Base-by-base conservation (phyloP, 2,113 vertebrate genomes). In the Paramormyrops kingsleyae region DNA sequence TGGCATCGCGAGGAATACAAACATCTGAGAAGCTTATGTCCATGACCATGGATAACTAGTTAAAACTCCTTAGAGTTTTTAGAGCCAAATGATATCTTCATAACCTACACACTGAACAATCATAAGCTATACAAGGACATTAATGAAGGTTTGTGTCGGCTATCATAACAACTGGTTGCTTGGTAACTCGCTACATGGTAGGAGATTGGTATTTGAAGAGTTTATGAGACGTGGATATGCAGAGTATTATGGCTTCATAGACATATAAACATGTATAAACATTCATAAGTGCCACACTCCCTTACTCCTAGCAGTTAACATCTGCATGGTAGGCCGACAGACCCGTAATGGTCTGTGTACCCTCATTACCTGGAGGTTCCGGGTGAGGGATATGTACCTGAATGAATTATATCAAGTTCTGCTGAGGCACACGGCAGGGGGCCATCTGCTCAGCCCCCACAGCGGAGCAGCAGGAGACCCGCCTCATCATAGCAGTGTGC, bases 271-370 rank as follows among this genome's bases (percentile, higher is more conserved):
- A 27, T 84, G 46, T 74, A 50, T 66, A 39, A 74, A 74, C 39
- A 87, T 56, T 66, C 47, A 49, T 49, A 70, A 59, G 53, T n/a
- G 10, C 59, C 46, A n/a, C 31, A 13, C 59, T 87, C 2, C 39
- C 42, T 31, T 35, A 44, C 10, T 24, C 66, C 49, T 10, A 1
- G 85, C 49, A n/a, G 66, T 15, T 80, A 49, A 88, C 21, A n/a
- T 49, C 56, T 24, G 39, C 10, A n/a, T 5, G 53, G 42, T 70
- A 27, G 85, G 70, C 86, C 59, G 44, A 90, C 19, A 80, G 77
- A 88, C 47, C 56, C 59, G 83, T 85, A 27, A 93, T 89, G 93
- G 89, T 92, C 93, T 89, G 92, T 95, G 94, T 91, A 90, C 94
- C 62, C 62, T 70, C 62, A 70, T 70, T 70, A 70, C 10, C 12